Evolutionary conservation across 1,140 invertebrate genomes (phyloP).

Genomic region (Stegodyphus dumicola): DNA sequence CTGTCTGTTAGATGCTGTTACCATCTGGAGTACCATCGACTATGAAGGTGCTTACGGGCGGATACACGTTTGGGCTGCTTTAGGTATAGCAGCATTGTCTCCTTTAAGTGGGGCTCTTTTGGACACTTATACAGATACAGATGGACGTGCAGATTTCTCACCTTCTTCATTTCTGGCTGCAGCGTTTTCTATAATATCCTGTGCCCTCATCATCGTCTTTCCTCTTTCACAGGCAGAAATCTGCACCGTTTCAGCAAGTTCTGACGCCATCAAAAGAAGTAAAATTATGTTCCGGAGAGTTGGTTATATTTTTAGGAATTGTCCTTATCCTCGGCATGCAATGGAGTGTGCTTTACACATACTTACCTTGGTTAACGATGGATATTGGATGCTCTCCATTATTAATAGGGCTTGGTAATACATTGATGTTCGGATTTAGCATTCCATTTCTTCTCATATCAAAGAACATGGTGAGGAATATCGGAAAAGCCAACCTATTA

Average conservation of each 20-base stretch:
- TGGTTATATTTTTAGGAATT: slow-evolving; percentile 51
- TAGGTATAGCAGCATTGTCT: slow-evolving; percentile 58
- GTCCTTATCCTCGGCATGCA: slow-evolving; percentile 60
- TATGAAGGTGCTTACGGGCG: slow-evolving; percentile 63
- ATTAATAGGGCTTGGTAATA: slow-evolving; percentile 52
- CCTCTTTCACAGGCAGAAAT: slow-evolving; percentile 53
- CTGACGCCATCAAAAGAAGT: slow-evolving; percentile 17
- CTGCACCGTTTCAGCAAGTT: slow-evolving; percentile 23
- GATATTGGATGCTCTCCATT: slow-evolving; percentile 53
- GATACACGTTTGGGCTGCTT: slow-evolving; percentile 59
- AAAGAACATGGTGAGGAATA: slow-evolving; percentile 63
- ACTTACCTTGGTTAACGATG: slow-evolving; percentile 57
- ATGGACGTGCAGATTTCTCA: slow-evolving; percentile 60
- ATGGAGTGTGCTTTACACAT: slow-evolving; percentile 62
- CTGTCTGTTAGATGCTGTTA: slow-evolving; percentile 62
- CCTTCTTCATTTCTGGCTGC: slow-evolving; percentile 62
- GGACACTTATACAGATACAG: slow-evolving; percentile 59
- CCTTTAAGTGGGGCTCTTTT: slow-evolving; percentile 59
- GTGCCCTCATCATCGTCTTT: slow-evolving; percentile 58
- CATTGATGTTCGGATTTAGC: slow-evolving; percentile 57
- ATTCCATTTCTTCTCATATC: slow-evolving; percentile 62
- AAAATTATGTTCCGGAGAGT: slow-evolving; percentile 51
- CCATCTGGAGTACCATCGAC: slow-evolving; percentile 61
- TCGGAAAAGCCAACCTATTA: slow-evolving; percentile 63
- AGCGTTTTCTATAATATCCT: slow-evolving; percentile 60